Conservation (phyloP, 2,113 vertebrate species). For the Tapirus terrestris region DNA sequence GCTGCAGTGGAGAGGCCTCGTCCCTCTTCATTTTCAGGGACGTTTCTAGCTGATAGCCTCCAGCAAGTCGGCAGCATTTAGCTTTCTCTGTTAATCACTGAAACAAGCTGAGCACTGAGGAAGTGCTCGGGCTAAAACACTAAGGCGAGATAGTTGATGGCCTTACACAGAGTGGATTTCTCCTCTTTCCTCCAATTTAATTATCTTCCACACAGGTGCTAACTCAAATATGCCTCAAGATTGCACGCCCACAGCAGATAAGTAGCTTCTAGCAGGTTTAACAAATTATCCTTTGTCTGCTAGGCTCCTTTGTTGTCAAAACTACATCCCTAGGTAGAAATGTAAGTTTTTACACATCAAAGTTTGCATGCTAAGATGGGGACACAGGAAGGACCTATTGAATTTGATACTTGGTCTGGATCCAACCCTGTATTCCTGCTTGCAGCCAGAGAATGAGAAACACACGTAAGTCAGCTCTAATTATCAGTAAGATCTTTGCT, state of each 20-base stretch:
- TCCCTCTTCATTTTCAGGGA: neutral
- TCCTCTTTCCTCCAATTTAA: neutral
- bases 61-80: neutral
- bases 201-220: slow-evolving; percentile 52
- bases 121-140: neutral
- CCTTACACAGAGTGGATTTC: neutral
- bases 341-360: neutral
- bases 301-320: slow-evolving; percentile 30
- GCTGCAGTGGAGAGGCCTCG: neutral
- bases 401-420: neutral
- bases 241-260: neutral
- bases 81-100: slow-evolving; percentile 5
- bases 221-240: neutral
- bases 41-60: neutral
- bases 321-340: neutral
- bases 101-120: neutral
- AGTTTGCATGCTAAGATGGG: neutral
- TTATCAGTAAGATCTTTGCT: slow-evolving; percentile 49
- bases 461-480: slow-evolving; percentile 55
- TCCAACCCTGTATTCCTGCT: neutral
- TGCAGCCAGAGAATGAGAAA: slow-evolving; percentile 33
- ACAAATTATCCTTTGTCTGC: slow-evolving; percentile 32
- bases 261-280: slow-evolving; percentile 39
- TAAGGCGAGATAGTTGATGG: neutral
- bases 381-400: neutral